A percentile compares a stretch with the other conserved stretches of the same genome.
phyloP scores from a whole-genome alignment of 2,888 invertebrate genomes.

The Trichopoda pennipes region DNA sequence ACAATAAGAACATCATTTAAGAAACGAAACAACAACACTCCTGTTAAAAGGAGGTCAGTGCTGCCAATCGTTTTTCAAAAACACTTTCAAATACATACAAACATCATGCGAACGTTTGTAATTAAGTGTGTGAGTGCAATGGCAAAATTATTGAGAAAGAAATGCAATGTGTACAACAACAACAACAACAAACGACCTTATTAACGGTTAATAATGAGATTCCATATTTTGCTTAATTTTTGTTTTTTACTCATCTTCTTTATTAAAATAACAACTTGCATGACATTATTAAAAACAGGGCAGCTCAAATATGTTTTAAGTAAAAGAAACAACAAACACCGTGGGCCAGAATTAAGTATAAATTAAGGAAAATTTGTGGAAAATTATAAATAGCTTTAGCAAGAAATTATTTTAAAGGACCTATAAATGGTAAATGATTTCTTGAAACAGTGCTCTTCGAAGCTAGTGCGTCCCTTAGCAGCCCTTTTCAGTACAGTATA shows the following conservation, averaged over 20 bases:
- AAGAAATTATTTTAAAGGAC: too few species aligned
- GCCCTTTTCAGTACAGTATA: too few species aligned
- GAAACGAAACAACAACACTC: not conserved
- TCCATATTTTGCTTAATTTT: constrained; percentile 16
- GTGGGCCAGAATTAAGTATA: not conserved
- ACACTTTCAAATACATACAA: not conserved
- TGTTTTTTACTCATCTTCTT: constrained; percentile 13
- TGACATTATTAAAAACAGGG: not conserved
- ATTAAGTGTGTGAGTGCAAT: constrained; percentile 11
- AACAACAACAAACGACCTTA: constrained; percentile 58
- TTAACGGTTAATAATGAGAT: constrained; percentile 58
- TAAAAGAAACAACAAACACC: not conserved
- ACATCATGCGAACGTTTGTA: not conserved
- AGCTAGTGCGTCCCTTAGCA: too few species aligned
- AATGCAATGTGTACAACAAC: constrained; percentile 4
- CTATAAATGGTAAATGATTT: too few species aligned
- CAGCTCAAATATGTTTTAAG: not conserved
- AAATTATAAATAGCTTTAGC: too few species aligned
- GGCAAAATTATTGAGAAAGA: constrained; percentile 28
- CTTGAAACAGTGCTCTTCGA: too few species aligned
- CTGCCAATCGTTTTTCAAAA: constrained; percentile 21
- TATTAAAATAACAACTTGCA: constrained; percentile 24
- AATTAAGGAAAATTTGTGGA: too few species aligned
- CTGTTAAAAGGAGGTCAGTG: constrained; percentile 61
- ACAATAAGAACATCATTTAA: constrained; percentile 42